Evolutionary conservation across 2,888 invertebrate species (phyloP), one percentile per base, ranked within the genome.

Genomic region (Bombyx huttoni): DNA sequence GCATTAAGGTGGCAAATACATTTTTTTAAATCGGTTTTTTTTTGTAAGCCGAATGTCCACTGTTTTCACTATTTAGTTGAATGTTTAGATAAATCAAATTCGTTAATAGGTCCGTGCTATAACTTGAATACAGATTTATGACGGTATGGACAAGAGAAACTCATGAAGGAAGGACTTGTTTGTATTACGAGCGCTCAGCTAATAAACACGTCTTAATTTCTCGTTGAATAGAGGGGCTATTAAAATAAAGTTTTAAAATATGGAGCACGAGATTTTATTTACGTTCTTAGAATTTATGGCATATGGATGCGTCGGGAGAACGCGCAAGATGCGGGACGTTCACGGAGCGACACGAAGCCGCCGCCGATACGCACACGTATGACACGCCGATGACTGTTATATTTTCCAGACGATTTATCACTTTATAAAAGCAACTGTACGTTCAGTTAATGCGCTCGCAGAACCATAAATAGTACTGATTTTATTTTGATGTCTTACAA

Each of bases 401-500:
- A 88, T 86, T 84, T 85, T 84, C 84, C 82, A 87, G 81, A 85
- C 88, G 81, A 88, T 88, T 88, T 88, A 88, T 87, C 79, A 73
- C 81, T 78, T 81, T 85, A 86, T 83, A 86, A 86, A 86, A 86
- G 82, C 69, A 61, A 69, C 75, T 65, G 73, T 74, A 75, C 73
- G 69, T 77, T 78, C 79, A 75, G 78, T 85, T 86, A 81, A 83
- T 85, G 81, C 76, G 64, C 80, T 81, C 73, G 75, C 79, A 80
- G 77, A 79, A 81, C 67, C 86, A 86, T 87, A 88, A 86, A 88
- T 86, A 87, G 78, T 78, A 78, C 78, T 83, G 74, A 85, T 87
- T 81, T 88, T 85, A 84, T 87, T 87, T 84, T 87, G 78, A 83
- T 86, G 87, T 87, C 81, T 62, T 82, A 85, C 85, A 86, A 76